phyloP scores from a whole-genome alignment of 2,888 invertebrate genomes.

The Agriopis leucophaearia region DNA sequence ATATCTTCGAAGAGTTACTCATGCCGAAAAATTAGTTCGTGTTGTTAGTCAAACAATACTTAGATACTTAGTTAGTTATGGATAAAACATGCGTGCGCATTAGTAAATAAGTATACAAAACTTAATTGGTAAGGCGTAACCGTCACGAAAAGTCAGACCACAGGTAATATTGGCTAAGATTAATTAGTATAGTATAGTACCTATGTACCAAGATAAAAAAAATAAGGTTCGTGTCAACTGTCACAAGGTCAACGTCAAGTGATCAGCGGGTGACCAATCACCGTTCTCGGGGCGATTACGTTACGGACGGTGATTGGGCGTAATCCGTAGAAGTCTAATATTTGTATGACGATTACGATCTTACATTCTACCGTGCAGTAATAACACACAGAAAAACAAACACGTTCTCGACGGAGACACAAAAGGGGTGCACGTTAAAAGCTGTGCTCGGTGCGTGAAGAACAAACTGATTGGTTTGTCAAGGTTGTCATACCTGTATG shows the following conservation, averaged over 20 bases:
- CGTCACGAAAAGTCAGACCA: conserved; percentile 10
- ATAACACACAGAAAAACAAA: conserved; percentile 59
- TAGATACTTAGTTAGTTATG: conserved; percentile 40
- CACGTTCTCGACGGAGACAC: conserved; percentile 60
- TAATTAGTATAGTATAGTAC: not conserved
- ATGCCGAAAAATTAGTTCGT: conserved; percentile 42
- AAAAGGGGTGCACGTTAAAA: conserved; percentile 77
- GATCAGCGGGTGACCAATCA: too few relatives aligned
- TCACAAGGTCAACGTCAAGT: too few relatives aligned
- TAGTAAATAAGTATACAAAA: conserved; percentile 34
- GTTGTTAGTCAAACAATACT: conserved; percentile 33
- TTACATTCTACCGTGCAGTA: conserved; percentile 69
- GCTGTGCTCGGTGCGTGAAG: conserved; percentile 77
- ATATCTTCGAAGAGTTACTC: conserved; percentile 34
- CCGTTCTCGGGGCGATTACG: too few relatives aligned
- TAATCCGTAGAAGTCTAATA: not conserved
- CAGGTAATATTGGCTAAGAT: not conserved
- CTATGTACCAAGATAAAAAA: too few relatives aligned
- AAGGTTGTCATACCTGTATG: conserved; percentile 84
- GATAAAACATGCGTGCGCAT: conserved; percentile 46
- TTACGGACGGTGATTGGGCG: not conserved
- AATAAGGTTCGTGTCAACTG: too few relatives aligned
- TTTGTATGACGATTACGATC: conserved; percentile 15
- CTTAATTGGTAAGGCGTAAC: conserved; percentile 13
- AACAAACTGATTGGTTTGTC: conserved; percentile 71